phyloP scores from a whole-genome alignment of 2,797 vertebrate genomes.

The Philypnodon macrostomus region DNA sequence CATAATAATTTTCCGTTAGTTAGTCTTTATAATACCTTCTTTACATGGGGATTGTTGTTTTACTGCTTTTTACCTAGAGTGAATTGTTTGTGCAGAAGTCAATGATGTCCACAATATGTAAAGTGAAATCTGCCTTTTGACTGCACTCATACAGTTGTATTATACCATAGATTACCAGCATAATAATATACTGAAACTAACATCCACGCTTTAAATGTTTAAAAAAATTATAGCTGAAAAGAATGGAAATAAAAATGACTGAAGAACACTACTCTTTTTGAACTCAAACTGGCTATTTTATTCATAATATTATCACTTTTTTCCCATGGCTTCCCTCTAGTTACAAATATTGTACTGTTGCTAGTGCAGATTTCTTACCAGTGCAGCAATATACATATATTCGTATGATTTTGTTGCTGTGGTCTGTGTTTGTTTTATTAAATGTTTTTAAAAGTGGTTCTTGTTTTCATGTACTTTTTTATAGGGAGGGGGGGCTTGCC shows the following conservation, averaged over 20 bases:
- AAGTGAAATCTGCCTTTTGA: conserved; percentile 37
- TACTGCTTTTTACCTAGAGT: conserved; percentile 47
- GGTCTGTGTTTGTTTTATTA: conserved; percentile 81
- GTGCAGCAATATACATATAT: conserved; percentile 81
- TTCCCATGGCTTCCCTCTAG: conserved; percentile 72
- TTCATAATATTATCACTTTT: conserved; percentile 70
- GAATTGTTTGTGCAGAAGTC: conserved; percentile 52
- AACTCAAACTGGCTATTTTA: too few species aligned
- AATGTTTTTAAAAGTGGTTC: conserved; percentile 90
- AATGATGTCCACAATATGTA: conserved; percentile 31
- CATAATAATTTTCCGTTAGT: conserved; percentile 15
- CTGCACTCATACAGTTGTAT: conserved; percentile 20
- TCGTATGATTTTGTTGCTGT: conserved; percentile 73
- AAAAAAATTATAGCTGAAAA: conserved; percentile 66
- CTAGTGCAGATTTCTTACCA: too few species aligned
- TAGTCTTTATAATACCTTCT: conserved; percentile 56
- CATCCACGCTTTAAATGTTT: conserved; percentile 78
- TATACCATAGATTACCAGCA: background rate
- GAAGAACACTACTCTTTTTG: too few species aligned
- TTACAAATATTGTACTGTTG: too few species aligned
- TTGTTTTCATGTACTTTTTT: conserved; percentile 89
- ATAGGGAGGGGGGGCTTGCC: too few species aligned
- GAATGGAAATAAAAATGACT: too few species aligned
- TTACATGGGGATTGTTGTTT: conserved; percentile 21
- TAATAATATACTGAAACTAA: conserved; percentile 62